phyloP scores from a whole-genome alignment of 2,888 invertebrate species.

The Ephialtes manifestator region DNA sequence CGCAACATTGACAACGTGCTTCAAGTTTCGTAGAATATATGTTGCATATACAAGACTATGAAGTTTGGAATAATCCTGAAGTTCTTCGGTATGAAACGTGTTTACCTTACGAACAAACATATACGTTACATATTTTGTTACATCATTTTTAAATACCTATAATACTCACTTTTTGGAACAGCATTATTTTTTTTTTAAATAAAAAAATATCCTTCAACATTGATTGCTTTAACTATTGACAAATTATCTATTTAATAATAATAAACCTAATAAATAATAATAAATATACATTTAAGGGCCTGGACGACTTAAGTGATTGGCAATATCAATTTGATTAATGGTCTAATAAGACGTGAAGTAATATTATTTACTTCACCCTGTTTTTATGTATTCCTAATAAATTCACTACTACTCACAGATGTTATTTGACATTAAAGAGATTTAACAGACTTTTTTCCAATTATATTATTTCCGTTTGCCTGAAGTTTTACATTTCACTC shows the following conservation, averaged over 20 bases:
- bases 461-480: neutral
- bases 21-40: neutral
- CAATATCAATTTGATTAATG: too few relatives aligned
- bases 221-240: neutral
- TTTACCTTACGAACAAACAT: too few relatives aligned
- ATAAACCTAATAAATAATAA: neutral
- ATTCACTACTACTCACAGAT: neutral
- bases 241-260: too few relatives aligned
- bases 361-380: too few relatives aligned
- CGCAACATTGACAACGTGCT: neutral
- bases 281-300: too few relatives aligned
- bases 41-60: neutral
- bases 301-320: too few relatives aligned
- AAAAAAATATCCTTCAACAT: too few relatives aligned
- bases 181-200: too few relatives aligned
- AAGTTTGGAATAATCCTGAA: neutral
- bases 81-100: neutral
- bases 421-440: neutral
- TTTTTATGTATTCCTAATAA: neutral
- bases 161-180: too few relatives aligned
- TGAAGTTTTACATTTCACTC: neutral
- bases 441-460: neutral
- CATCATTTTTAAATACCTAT: too few relatives aligned
- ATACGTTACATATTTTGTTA: too few relatives aligned
- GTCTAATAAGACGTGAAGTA: too few relatives aligned